These are phyloP conservation scores for Ptilorrhoa leucosticta DNA, from an alignment of 2,113 vertebrate species.

Conservation along the genomic window DNA sequence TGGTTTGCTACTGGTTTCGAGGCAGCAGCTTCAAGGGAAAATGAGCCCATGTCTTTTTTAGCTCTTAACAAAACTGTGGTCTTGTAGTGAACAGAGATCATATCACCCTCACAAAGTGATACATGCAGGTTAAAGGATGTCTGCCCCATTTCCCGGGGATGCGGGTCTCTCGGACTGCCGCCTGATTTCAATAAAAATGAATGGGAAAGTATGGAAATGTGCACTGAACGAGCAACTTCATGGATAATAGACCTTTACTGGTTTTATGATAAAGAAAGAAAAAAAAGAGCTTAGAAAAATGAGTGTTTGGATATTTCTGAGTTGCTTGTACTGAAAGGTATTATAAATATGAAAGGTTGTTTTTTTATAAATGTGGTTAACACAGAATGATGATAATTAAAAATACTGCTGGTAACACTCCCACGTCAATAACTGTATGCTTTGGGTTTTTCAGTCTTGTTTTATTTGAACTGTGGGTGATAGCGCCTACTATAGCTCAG, in stretches of 20 bases:
- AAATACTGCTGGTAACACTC: not conserved
- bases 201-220: slow-evolving; percentile 42
- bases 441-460: not conserved
- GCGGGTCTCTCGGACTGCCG: not conserved
- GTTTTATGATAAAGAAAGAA: not conserved
- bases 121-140: slow-evolving; percentile 66
- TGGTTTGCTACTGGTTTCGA: slow-evolving; percentile 1
- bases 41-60: slow-evolving; percentile 58
- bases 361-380: not conserved
- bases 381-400: not conserved
- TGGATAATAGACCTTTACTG: slow-evolving; percentile 18
- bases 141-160: slow-evolving; percentile 10
- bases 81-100: slow-evolving; percentile 64
- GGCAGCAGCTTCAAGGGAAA: slow-evolving; percentile 50
- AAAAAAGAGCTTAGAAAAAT: not conserved
- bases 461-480: not conserved
- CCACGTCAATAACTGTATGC: not conserved
- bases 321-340: not conserved
- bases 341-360: not conserved
- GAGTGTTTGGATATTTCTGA: not conserved
- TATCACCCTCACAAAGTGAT: slow-evolving; percentile 58
- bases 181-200: slow-evolving; percentile 60
- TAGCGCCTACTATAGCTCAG: not conserved
- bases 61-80: slow-evolving; percentile 64
- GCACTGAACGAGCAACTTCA: not conserved